phyloP scores from a whole-genome alignment of 2,888 invertebrate genomes.

The Apocheima hispidaria region DNA sequence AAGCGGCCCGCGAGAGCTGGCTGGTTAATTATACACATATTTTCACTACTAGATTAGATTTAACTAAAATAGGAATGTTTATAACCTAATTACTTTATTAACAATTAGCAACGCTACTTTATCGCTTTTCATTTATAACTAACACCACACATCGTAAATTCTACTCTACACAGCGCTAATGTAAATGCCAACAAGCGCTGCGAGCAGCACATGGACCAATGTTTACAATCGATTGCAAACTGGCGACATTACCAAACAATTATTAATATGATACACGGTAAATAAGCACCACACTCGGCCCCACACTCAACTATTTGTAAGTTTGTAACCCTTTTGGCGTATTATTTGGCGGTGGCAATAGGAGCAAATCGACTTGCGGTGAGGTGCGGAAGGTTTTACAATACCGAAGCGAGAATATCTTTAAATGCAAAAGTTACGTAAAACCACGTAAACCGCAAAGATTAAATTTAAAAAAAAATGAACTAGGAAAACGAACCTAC shows the following conservation, averaged over 20 bases:
- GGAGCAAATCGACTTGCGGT: background rate
- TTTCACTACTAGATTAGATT: background rate
- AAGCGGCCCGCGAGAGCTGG: no score
- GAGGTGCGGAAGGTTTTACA: slow-evolving; percentile 11
- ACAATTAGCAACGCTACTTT: background rate
- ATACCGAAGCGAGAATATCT: slow-evolving; percentile 2
- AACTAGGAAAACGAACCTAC: no score
- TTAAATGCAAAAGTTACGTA: slow-evolving; percentile 14
- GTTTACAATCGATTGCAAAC: slow-evolving; percentile 50
- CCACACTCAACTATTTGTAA: background rate
- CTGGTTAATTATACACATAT: no score
- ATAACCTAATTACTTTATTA: background rate
- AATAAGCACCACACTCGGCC: background rate
- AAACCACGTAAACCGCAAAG: slow-evolving; percentile 9
- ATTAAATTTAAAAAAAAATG: no score
- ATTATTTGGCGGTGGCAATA: slow-evolving; percentile 13
- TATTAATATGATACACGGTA: slow-evolving; percentile 14
- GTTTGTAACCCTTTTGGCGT: background rate
- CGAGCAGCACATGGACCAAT: slow-evolving; percentile 49
- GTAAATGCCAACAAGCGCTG: slow-evolving; percentile 56
- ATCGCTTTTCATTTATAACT: slow-evolving; percentile 8
- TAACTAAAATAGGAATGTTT: background rate
- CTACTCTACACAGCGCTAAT: slow-evolving; percentile 55
- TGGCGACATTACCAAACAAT: slow-evolving; percentile 46
- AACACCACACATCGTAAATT: slow-evolving; percentile 15